A percentile compares a stretch with the other conserved stretches of the same genome.
Evolutionary conservation across 2,797 vertebrate genomes (phyloP).

Genomic region (Falco berigora): DNA sequence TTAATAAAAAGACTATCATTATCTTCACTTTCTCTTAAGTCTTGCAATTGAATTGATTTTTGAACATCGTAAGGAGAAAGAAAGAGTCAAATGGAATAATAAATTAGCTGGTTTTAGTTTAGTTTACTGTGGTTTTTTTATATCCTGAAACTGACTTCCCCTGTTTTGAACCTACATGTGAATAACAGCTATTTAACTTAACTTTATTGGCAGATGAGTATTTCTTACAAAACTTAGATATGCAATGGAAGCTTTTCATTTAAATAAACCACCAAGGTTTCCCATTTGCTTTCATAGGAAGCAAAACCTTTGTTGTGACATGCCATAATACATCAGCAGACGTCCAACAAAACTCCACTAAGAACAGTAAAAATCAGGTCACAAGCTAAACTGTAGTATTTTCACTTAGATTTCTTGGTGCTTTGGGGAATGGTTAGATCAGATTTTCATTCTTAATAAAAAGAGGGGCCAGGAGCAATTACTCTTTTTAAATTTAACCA

Average conservation of each 20-base stretch:
- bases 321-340: not conserved
- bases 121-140: not conserved
- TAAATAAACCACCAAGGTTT: not conserved
- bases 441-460: not conserved
- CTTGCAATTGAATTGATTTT: not conserved
- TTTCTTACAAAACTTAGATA: slow-evolving; percentile 12
- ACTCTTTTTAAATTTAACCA: not conserved
- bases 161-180: not conserved
- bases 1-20: not conserved
- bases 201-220: not conserved
- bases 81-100: not conserved
- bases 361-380: not conserved
- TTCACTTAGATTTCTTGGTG: not conserved
- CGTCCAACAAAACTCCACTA: not conserved
- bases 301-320: not conserved
- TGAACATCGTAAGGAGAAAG: not conserved
- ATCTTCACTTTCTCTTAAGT: not conserved
- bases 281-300: not conserved
- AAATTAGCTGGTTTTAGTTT: not conserved
- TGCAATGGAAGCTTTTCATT: not conserved
- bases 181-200: not conserved
- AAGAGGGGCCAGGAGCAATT: not conserved
- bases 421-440: not conserved
- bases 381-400: not conserved
- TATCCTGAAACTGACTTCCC: not conserved